Evolutionary conservation across 2,113 vertebrate species (phyloP), one percentile per base, ranked within the genome.

Genomic region (Amphiprion ocellaris): DNA sequence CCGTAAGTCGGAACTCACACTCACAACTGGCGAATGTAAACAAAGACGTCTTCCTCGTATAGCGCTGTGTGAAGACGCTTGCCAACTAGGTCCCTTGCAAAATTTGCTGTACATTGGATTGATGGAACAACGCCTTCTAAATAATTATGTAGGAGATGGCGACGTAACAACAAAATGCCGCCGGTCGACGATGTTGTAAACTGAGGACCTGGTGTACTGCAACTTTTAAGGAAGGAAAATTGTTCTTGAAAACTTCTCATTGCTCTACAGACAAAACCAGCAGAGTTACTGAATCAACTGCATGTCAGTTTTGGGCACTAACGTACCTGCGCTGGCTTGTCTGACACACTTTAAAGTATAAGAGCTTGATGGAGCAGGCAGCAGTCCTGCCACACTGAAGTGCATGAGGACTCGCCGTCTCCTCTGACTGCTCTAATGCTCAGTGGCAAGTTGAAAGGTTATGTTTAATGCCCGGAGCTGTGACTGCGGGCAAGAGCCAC

Each of bases 361-460:
- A 77, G 46, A 71, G 56, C 21, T 24, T 70, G 76, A 82, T 68
- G 80, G 67, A 17, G 4, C 56, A 28, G 54, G 37, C 58, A 59
- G 11, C 30, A 16, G 28, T 46, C 16, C 26, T 4, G 37, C 61
- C 67, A 16, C 71, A 26, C 49, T 7, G 46, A 7, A 4, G 16
- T 10, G 65, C 70, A 54, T 0, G 46, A 74, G 69, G 30, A 33
- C 79, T 52, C 21, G 0, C 17, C 17, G 62, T 89, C 67, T 79
- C 24, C 67, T 39, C 24, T 55, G 66, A 58, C 83, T 63, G 30
- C 11, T 69, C 65, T 89, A 81, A 90, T 83, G 78, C 84, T 82
- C 74, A 44, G 80, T 88, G 85, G 89, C 87, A 86, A 86, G 88
- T 81, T 88, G 65, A 87, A 84, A 90, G 88, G 85, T 85, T 78